Base-by-base conservation (phyloP, 2,888 invertebrate species). In the Cenopis cana region DNA sequence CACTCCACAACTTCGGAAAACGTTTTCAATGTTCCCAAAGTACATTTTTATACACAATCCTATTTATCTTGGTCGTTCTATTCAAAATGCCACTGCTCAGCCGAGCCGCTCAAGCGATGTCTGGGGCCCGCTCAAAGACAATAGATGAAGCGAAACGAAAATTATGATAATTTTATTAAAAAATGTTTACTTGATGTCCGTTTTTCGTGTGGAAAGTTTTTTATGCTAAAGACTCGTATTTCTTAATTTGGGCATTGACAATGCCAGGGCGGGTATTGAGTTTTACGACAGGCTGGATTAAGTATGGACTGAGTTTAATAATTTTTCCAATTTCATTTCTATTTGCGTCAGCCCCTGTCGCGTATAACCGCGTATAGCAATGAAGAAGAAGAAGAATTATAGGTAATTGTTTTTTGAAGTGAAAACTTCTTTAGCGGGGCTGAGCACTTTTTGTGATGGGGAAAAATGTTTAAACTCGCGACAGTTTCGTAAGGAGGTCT, bases 1-100 rank as follows among this genome's bases (percentile, higher is more conserved):
- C 60, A 38, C 75, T 68, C 80, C 75, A 76, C 72, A 78, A 81
- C 82, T 85, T 85, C 81, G 83, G 81, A 85, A 89, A 89, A 89
- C 86, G 85, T 82, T 89, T 89, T 83, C 84, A 79, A 81, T 89
- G 87, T 88, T 83, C 83, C 73, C 76, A 78, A 76, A 73, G 74
- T 74, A 78, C 78, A 80, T 80, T 87, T 87, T 83, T 85, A 80
- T 78, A 78, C 75, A 55, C 69, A 74, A 76, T 79, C 76, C 77
- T 81, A 80, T 82, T 84, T 84, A 82, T 85, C 79, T 81, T 78
- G 71, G 73, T 76, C 79, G 75, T 78, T 82, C 80, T 78, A 75
- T 79, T 78, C 75, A 70, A 78, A 83, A 82, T 81, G 82, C 78
- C 79, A 82, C 79, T 81, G 33, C 33, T 77, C 76, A 68, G 71